Base-by-base conservation (phyloP, 1,140 invertebrate species). In the Aphelenchoides fujianensis region DNA sequence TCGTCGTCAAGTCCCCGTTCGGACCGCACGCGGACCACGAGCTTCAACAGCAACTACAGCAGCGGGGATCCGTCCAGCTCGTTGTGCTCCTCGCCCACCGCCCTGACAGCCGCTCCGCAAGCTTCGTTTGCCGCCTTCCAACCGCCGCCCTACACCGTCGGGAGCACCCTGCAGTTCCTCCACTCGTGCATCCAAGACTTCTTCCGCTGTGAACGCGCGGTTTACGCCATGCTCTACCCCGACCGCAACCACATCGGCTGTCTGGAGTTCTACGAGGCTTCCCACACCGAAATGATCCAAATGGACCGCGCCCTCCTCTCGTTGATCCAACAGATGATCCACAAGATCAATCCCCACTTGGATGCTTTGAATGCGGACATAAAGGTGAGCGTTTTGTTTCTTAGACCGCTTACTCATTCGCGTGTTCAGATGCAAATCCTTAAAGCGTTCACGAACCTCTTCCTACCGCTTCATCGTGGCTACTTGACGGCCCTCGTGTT, bases 121-220 rank as follows among this genome's bases (percentile, higher is more conserved):
- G 41, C n/a, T n/a, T n/a, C n/a, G n/a, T n/a, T n/a, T n/a, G n/a
- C n/a, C n/a, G 12, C 12, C 41, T 48, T 48, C 23, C 41, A 48
- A 48, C 55, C 55, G 19, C 5, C 5, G 7, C 5, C 23, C 27
- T 7, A 5, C 19, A 59, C 55, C 7, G 19, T 5, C 7, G 19
- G 5, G 12, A 5, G 5, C 5, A 5, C 19, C 34, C 34, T 59
- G 23, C 12, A 5, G 7, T 32, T 30, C 28, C 34, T 59, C 12
- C 55, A 59, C 28, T 59, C 55, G 23, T 19, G 34, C 19, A 59
- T 59, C 7, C 55, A 59, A 59, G 5, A 59, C 5, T 59, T 7
- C 23, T 23, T 59, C 34, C 5, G 19, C 12, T 5, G 5, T 30
- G 5, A 5, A 7, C 55, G 55, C 23, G 5, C 5, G 12, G 5